These are phyloP conservation scores for Eupithecia dodoneata DNA, from an alignment of 2,888 invertebrate genomes.

Conservation along the genomic window DNA sequence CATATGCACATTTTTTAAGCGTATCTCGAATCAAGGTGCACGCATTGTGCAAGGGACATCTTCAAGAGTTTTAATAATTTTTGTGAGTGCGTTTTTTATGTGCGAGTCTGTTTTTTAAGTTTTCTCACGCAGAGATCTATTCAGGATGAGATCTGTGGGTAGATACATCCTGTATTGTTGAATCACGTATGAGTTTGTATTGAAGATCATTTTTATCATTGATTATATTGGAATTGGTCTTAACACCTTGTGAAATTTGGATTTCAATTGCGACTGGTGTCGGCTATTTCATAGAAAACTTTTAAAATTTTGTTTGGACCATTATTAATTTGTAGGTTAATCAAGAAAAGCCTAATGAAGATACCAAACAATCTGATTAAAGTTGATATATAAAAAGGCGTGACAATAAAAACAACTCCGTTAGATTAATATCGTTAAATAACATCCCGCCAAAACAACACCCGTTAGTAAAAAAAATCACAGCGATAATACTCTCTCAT, in stretches of 20 bases:
- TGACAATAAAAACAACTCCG: not conserved
- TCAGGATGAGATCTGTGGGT: constrained; percentile 80
- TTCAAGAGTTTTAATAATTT: constrained; percentile 77
- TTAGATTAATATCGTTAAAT: constrained; percentile 7
- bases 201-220: constrained; percentile 56
- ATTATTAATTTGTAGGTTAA: not conserved
- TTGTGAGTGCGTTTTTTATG: constrained; percentile 74
- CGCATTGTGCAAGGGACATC: constrained; percentile 77
- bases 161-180: constrained; percentile 78
- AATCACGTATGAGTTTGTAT: constrained; percentile 67
- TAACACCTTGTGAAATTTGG: constrained; percentile 38
- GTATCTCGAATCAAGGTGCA: constrained; percentile 78
- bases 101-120: constrained; percentile 79
- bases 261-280: constrained; percentile 19
- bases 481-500: constrained; percentile 72
- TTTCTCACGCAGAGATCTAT: constrained; percentile 81
- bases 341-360: not conserved
- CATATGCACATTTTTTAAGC: constrained; percentile 83
- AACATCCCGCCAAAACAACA: constrained; percentile 45
- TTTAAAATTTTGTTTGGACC: not conserved
- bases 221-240: constrained; percentile 30
- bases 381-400: not conserved
- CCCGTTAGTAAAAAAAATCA: constrained; percentile 55
- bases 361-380: not conserved
- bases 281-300: not conserved